Evolutionary conservation across 2,888 invertebrate species (phyloP).

Genomic region (Pemphredon lugubris): DNA sequence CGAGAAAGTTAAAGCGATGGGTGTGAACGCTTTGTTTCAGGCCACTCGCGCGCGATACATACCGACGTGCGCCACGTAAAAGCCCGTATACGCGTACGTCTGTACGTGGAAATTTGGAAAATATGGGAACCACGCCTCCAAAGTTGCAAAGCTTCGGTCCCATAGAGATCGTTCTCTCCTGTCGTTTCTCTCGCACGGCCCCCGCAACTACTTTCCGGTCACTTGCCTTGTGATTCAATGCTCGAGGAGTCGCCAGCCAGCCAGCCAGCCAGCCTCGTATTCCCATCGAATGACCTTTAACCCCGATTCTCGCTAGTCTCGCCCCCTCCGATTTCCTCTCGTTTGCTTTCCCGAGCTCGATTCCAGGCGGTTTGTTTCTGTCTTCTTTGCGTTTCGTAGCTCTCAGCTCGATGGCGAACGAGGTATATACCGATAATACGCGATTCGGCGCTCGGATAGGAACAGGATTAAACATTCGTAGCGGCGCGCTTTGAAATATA

Average conservation of each 20-base stretch:
- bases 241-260: too few species aligned
- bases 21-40: constrained; percentile 25
- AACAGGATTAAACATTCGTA: neutral
- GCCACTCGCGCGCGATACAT: neutral
- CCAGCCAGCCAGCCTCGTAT: constrained; percentile 9
- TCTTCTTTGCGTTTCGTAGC: constrained; percentile 13
- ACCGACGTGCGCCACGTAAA: neutral
- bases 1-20: constrained; percentile 15
- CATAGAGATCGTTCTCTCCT: constrained; percentile 13
- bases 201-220: constrained; percentile 32
- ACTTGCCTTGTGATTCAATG: constrained; percentile 33
- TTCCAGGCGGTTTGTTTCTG: neutral
- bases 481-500: neutral
- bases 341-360: neutral
- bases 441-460: neutral
- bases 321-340: constrained; percentile 8
- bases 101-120: constrained; percentile 33
- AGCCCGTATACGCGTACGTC: neutral
- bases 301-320: constrained; percentile 33
- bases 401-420: neutral
- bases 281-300: constrained; percentile 39
- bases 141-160: neutral
- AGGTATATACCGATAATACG: neutral
- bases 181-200: constrained; percentile 23
- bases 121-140: constrained; percentile 21